Evolutionary conservation across 1,140 invertebrate species (phyloP).

Genomic region (Drosophila aff.): DNA sequence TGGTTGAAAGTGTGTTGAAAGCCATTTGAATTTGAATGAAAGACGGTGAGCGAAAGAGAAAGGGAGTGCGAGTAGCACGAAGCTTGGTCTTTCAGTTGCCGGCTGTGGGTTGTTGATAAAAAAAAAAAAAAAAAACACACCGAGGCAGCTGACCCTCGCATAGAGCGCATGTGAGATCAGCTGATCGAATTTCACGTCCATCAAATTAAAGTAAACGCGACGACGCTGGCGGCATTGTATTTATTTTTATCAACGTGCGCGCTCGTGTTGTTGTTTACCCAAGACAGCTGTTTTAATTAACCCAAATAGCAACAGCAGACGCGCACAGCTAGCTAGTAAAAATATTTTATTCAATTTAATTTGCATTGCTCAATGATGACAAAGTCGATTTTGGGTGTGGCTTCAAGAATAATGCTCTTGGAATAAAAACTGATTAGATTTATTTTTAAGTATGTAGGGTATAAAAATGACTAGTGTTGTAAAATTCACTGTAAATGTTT

Average conservation of each 20-base stretch:
- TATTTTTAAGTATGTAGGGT: no score
- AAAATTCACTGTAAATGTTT: no score
- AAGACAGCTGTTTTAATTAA: slow-evolving; percentile 81
- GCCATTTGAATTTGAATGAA: slow-evolving; percentile 67
- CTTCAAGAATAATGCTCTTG: background rate
- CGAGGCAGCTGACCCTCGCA: slow-evolving; percentile 60
- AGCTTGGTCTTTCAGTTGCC: slow-evolving; percentile 37
- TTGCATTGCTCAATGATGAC: slow-evolving; percentile 38
- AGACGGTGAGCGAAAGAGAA: slow-evolving; percentile 11
- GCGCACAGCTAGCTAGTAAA: slow-evolving; percentile 40
- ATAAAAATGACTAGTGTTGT: no score
- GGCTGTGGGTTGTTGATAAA: slow-evolving; percentile 45
- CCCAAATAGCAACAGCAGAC: slow-evolving; percentile 61
- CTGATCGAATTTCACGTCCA: slow-evolving; percentile 78
- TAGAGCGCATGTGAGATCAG: slow-evolving; percentile 60
- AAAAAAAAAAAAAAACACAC: slow-evolving; percentile 18
- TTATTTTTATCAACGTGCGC: slow-evolving; percentile 55
- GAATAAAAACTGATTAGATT: no score
- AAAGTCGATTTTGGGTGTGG: slow-evolving; percentile 5
- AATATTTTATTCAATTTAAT: slow-evolving; percentile 49
- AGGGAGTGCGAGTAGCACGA: slow-evolving; percentile 17
- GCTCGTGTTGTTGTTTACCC: slow-evolving; percentile 42
- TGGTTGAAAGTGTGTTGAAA: slow-evolving; percentile 50
- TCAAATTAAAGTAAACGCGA: slow-evolving; percentile 48
- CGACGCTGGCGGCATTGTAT: slow-evolving; percentile 40